phyloP scores from a whole-genome alignment of 2,888 invertebrate genomes.

The Synergus gifuensis region DNA sequence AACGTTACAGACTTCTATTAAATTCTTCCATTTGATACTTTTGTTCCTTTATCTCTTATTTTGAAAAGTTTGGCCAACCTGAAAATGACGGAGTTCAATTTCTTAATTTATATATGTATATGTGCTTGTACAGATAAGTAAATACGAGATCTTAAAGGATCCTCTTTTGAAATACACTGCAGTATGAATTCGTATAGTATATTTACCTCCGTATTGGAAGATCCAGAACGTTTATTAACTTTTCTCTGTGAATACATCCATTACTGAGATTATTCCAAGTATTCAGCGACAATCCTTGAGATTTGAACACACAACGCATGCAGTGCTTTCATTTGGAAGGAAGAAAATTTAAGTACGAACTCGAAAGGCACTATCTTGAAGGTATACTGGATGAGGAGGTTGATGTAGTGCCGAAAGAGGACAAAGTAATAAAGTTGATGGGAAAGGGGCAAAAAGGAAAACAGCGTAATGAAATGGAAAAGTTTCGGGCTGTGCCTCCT shows the following conservation, averaged over 20 bases:
- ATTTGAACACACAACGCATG: conserved; percentile 5
- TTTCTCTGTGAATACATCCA: not conserved
- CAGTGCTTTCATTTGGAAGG: conserved; percentile 35
- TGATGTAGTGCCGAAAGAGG: conserved; percentile 58
- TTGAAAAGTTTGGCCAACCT: too few relatives aligned
- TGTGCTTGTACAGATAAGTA: too few relatives aligned
- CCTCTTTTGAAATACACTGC: not conserved
- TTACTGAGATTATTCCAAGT: not conserved
- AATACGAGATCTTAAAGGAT: not conserved
- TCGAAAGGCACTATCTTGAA: conserved; percentile 51
- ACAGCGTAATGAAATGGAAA: conserved; percentile 75
- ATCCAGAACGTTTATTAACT: not conserved
- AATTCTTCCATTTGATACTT: too few relatives aligned
- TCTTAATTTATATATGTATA: too few relatives aligned
- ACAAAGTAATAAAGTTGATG: conserved; percentile 74
- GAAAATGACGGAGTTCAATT: too few relatives aligned
- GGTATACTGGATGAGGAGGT: conserved; percentile 17
- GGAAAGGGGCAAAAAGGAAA: conserved; percentile 50
- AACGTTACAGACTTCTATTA: not conserved
- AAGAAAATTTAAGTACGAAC: conserved; percentile 60
- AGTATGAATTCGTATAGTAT: not conserved
- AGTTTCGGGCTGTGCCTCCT: conserved; percentile 68
- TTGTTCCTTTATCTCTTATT: too few relatives aligned
- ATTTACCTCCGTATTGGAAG: not conserved
- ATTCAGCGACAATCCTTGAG: not conserved